These are phyloP conservation scores for Rhadinocentrus ornatus DNA, from an alignment of 2,797 vertebrate species.

Conservation along the genomic window DNA sequence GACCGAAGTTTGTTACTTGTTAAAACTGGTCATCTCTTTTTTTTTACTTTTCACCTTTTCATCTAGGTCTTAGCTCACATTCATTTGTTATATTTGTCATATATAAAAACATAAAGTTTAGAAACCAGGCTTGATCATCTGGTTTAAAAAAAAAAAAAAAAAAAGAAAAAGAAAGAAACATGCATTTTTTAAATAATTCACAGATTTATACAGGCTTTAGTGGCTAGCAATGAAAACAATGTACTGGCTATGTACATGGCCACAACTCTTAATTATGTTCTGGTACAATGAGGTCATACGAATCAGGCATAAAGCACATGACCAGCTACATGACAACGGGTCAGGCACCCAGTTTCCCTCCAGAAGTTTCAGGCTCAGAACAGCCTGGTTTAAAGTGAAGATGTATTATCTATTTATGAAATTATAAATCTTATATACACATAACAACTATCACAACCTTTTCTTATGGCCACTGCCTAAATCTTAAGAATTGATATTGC, in stretches of 20 bases:
- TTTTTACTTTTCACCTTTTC: constrained; percentile 9
- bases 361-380: neutral
- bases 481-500: neutral
- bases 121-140: neutral
- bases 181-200: neutral
- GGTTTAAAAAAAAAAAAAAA: neutral
- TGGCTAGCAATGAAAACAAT: neutral
- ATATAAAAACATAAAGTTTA: neutral
- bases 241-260: too few species aligned
- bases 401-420: neutral
- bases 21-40: neutral
- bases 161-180: neutral
- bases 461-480: neutral
- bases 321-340: neutral
- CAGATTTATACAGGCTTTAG: neutral
- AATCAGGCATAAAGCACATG: constrained; percentile 17
- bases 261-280: neutral
- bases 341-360: neutral
- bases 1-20: constrained; percentile 18
- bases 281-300: neutral
- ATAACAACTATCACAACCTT: neutral
- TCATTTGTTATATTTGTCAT: too few species aligned
- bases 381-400: neutral
- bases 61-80: neutral
- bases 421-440: neutral